Conservation (phyloP, 2,888 invertebrate species). For the Listrodromus nycthemerus region DNA sequence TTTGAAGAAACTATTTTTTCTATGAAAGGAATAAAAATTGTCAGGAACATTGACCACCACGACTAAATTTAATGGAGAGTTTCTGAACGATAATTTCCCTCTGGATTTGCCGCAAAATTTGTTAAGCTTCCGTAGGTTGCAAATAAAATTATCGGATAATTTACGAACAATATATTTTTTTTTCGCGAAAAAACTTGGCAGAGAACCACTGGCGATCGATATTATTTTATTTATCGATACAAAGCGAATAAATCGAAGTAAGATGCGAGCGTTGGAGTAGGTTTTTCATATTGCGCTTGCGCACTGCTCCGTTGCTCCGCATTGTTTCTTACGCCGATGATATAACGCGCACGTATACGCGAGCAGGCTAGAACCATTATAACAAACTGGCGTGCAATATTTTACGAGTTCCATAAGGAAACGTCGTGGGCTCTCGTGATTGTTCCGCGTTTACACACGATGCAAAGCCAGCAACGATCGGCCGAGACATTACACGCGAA, state of each 20-base stretch:
- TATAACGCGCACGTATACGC: not conserved
- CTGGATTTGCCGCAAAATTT: too few relatives aligned
- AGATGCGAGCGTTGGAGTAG: not conserved
- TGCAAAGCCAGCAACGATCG: conserved; percentile 43
- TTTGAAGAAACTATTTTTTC: not conserved
- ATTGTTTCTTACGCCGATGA: not conserved
- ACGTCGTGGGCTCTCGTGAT: conserved; percentile 74
- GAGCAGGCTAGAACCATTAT: conserved; percentile 51
- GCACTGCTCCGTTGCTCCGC: not conserved
- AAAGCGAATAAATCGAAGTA: not conserved
- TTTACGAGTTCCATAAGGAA: conserved; percentile 81
- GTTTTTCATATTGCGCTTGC: conserved; percentile 10
- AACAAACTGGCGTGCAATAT: conserved; percentile 75
- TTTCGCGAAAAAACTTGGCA: not conserved
- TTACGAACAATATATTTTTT: not conserved
- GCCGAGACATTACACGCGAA: conserved; percentile 37
- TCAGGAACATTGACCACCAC: not conserved
- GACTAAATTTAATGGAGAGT: too few relatives aligned
- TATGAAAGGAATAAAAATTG: not conserved
- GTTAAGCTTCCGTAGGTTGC: too few relatives aligned
- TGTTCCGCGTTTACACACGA: conserved; percentile 72
- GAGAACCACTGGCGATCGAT: conserved; percentile 9
- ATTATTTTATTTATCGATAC: not conserved
- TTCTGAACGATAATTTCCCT: too few relatives aligned
- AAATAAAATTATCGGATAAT: too few relatives aligned